phyloP scores from a whole-genome alignment of 2,888 invertebrate genomes.

The Trichopria drosophilae region DNA sequence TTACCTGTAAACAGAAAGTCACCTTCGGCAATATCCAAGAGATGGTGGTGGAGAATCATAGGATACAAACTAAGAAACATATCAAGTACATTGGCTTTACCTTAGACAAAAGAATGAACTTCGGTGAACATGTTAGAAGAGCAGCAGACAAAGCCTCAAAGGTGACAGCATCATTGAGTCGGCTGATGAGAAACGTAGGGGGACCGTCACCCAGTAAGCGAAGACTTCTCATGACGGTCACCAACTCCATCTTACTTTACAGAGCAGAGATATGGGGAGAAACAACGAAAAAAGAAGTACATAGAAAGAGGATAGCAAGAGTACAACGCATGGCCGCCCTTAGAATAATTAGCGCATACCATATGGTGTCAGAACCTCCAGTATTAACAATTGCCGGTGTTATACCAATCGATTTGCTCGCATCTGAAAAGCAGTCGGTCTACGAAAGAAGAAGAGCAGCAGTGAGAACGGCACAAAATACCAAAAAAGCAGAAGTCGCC shows the following conservation, averaged over 20 bases:
- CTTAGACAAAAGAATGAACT: no score
- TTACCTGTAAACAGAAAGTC: no score
- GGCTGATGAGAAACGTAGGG: conserved; percentile 19
- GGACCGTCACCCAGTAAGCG: conserved; percentile 21
- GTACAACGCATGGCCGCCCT: conserved; percentile 28
- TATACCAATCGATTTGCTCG: conserved; percentile 36
- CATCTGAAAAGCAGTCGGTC: conserved; percentile 24
- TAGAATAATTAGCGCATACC: conserved; percentile 32
- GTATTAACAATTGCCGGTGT: conserved; percentile 33
- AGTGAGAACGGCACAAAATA: no score
- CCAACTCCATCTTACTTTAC: no score
- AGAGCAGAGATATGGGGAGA: conserved; percentile 31
- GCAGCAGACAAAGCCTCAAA: conserved; percentile 33
- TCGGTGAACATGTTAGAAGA: no score
- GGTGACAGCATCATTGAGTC: conserved; percentile 26
- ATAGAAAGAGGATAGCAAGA: conserved; percentile 27
- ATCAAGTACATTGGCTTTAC: no score
- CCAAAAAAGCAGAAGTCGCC: no score
- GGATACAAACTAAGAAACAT: no score
- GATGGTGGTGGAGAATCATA: no score
- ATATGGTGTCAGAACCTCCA: conserved; percentile 37
- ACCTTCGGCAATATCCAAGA: no score
- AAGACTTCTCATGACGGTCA: no score
- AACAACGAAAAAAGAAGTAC: conserved; percentile 19
- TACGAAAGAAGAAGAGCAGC: no score